phyloP scores from a whole-genome alignment of 2,797 vertebrate species.

The Myioborus miniatus region DNA sequence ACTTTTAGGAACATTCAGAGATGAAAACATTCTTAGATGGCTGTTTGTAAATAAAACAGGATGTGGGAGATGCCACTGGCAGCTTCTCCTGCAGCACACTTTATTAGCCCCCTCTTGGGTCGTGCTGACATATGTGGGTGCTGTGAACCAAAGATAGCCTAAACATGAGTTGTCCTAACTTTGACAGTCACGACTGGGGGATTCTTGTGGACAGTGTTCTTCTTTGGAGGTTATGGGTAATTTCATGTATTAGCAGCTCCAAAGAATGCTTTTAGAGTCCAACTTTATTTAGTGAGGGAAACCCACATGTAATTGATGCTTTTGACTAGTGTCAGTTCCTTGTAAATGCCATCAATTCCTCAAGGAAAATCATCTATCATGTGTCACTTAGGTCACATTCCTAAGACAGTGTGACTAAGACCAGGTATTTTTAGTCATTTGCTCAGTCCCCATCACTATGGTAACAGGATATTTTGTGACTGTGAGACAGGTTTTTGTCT shows the following conservation, averaged over 20 bases:
- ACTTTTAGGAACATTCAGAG: not conserved
- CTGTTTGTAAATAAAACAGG: not conserved
- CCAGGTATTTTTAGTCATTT: constrained; percentile 71
- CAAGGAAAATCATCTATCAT: not conserved
- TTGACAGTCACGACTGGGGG: not conserved
- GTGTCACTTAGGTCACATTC: constrained; percentile 65
- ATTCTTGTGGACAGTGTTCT: not conserved
- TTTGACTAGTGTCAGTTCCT: not conserved
- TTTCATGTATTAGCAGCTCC: not conserved
- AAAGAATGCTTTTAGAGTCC: not conserved
- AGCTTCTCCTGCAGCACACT: not conserved
- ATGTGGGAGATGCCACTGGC: not conserved
- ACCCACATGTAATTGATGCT: not conserved
- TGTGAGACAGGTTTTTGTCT: constrained; percentile 54
- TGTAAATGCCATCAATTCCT: constrained; percentile 40
- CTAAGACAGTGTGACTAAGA: constrained; percentile 58
- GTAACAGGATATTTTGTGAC: constrained; percentile 66
- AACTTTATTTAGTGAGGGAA: not conserved
- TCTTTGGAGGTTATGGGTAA: not conserved
- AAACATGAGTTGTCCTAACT: not conserved
- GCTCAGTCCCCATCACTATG: constrained; percentile 66
- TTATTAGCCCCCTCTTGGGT: not conserved
- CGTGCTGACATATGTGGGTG: not conserved
- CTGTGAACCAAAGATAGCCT: not conserved
- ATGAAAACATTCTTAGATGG: not conserved